These are phyloP conservation scores for Xiphophorus hellerii DNA, from an alignment of 2,113 vertebrate genomes.

Conservation along the genomic window DNA sequence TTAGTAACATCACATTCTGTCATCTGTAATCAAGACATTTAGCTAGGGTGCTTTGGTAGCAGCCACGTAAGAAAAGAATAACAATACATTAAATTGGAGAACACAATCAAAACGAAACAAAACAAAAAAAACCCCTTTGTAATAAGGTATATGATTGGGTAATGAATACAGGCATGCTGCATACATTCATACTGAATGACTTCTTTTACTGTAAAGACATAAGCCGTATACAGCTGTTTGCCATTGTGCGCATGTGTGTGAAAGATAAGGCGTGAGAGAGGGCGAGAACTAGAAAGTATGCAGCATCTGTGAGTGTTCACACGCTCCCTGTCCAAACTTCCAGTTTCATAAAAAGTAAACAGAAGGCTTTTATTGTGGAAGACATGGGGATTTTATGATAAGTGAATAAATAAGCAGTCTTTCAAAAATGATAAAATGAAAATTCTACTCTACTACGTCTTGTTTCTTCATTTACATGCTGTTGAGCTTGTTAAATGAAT, in stretches of 20 bases:
- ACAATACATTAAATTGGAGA: no score
- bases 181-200: constrained; percentile 4
- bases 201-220: constrained; percentile 38
- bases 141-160: no score
- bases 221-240: constrained; percentile 65
- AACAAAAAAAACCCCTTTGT: not conserved
- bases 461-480: not conserved
- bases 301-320: constrained; percentile 77
- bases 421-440: not conserved
- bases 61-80: no score
- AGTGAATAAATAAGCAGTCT: not conserved
- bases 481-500: not conserved
- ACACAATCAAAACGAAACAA: no score
- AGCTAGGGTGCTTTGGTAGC: no score
- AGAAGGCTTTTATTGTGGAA: constrained; percentile 37
- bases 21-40: no score
- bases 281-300: constrained; percentile 46
- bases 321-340: constrained; percentile 69
- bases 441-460: not conserved
- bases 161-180: no score
- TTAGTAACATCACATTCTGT: not conserved
- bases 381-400: constrained; percentile 17
- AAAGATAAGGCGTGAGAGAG: constrained; percentile 36
- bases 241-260: constrained; percentile 55
- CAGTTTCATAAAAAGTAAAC: constrained; percentile 74